These are phyloP conservation scores for Orbicella faveolata DNA, from an alignment of 64 coral and sea anemone species.

Conservation along the genomic window DNA sequence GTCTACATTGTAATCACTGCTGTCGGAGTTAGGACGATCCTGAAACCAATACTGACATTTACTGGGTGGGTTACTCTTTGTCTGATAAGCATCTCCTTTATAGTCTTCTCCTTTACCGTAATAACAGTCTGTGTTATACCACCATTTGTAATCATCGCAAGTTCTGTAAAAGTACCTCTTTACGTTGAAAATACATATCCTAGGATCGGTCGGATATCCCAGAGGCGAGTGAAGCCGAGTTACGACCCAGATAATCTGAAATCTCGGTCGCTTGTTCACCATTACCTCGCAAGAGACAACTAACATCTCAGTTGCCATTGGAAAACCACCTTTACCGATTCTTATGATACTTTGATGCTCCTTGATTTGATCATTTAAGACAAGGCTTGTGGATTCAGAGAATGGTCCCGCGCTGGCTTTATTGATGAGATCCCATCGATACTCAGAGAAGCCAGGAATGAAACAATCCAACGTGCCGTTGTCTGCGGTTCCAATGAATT, in stretches of 20 bases:
- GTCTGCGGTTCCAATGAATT: slow-evolving; percentile 76
- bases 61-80: slow-evolving; percentile 14
- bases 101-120: slow-evolving; percentile 73
- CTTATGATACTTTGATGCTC: slow-evolving; percentile 51
- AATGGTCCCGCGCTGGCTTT: slow-evolving; percentile 44
- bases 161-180: not conserved
- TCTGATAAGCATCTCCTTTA: slow-evolving; percentile 40
- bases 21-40: not conserved
- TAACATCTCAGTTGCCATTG: slow-evolving; percentile 69
- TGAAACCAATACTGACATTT: slow-evolving; percentile 59
- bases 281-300: slow-evolving; percentile 76
- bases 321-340: slow-evolving; percentile 64
- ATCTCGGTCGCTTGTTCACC: slow-evolving; percentile 26
- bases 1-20: slow-evolving; percentile 13
- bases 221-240: slow-evolving; percentile 82
- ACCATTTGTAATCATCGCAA: slow-evolving; percentile 74
- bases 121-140: slow-evolving; percentile 79
- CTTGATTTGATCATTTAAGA: slow-evolving; percentile 24
- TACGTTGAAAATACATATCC: slow-evolving; percentile 44
- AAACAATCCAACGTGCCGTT: slow-evolving; percentile 88
- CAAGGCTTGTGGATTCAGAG: slow-evolving; percentile 38
- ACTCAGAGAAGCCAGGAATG: slow-evolving; percentile 75
- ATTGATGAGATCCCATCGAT: slow-evolving; percentile 64
- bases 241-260: slow-evolving; percentile 82
- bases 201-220: slow-evolving; percentile 87